These are phyloP conservation scores for fruit fly (Drosophila melanogaster) DNA, from an alignment of 1,140 invertebrate species.

Conservation along the genomic window Release_6_plus_ISO1_MT NC_004354.4:8432501-8433000, in stretches of 20 bases:
- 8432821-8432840: slow-evolving; percentile 12
- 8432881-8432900: slow-evolving; percentile 18
- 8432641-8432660: slow-evolving; percentile 7
- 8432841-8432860: slow-evolving; percentile 44
- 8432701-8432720: not conserved
- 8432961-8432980: slow-evolving; percentile 63
- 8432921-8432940: slow-evolving; percentile 20
- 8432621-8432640: not conserved
- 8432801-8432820: not conserved
- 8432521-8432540: slow-evolving; percentile 33
- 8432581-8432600: slow-evolving; percentile 34
- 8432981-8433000: slow-evolving; percentile 71
- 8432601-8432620: slow-evolving; percentile 10
- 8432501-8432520: slow-evolving; percentile 24
- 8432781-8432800: not conserved
- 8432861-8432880: slow-evolving; percentile 27
- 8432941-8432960: slow-evolving; percentile 4
- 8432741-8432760: not conserved
- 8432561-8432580: slow-evolving; percentile 19
- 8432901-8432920: slow-evolving; percentile 35
- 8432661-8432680: slow-evolving; percentile 24
- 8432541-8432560: slow-evolving; percentile 4
- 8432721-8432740: not conserved
- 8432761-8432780: not conserved
- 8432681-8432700: slow-evolving; percentile 15